Percentiles rank a stretch among this genome's conserved stretches.
phyloP scores from a whole-genome alignment of 2,113 vertebrate genomes.

The Arizona elegans region DNA sequence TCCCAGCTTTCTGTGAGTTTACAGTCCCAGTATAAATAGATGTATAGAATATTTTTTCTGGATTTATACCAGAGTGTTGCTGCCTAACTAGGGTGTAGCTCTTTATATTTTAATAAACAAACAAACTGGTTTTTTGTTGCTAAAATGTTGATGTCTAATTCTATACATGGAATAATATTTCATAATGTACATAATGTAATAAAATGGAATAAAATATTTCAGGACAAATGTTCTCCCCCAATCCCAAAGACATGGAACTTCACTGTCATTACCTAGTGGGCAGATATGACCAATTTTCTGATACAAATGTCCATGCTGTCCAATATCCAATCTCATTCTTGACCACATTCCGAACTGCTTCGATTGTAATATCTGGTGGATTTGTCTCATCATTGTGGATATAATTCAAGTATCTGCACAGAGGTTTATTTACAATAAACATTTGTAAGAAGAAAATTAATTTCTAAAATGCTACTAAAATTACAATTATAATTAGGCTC shows the following conservation, averaged over 20 bases:
- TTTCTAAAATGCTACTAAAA: not conserved
- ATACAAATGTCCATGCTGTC: slow-evolving; percentile 71
- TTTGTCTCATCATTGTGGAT: slow-evolving; percentile 40
- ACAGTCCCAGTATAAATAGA: not conserved
- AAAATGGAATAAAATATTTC: not conserved
- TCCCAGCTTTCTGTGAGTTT: not conserved
- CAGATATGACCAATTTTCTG: slow-evolving; percentile 68
- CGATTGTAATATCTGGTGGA: slow-evolving; percentile 38
- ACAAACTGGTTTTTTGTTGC: not conserved
- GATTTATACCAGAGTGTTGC: not conserved
- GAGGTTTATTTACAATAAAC: slow-evolving; percentile 36
- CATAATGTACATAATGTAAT: no score
- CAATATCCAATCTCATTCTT: slow-evolving; percentile 62
- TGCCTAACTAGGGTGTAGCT: not conserved
- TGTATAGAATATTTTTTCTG: not conserved
- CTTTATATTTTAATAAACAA: not conserved
- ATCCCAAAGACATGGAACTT: not conserved
- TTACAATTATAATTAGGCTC: not conserved
- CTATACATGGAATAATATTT: no score
- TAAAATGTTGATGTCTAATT: not conserved
- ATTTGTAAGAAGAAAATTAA: not conserved
- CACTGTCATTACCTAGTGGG: slow-evolving; percentile 56
- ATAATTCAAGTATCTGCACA: slow-evolving; percentile 69
- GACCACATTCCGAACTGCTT: slow-evolving; percentile 48
- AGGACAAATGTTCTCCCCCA: not conserved